phyloP scores from a whole-genome alignment of 2,113 vertebrate species.

The Elgaria multicarinata region DNA sequence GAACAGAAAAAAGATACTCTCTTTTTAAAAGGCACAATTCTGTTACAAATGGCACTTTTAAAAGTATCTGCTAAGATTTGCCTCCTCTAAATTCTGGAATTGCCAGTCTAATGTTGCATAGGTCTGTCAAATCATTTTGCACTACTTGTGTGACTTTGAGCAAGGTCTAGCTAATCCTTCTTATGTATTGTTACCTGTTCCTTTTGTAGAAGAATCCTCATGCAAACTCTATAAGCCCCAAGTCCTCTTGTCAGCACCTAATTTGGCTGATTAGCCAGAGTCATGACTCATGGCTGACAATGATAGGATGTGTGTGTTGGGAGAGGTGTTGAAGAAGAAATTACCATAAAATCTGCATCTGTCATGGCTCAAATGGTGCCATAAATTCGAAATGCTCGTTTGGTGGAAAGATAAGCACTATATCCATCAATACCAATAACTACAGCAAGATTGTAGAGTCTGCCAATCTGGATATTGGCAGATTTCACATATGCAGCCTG shows the following conservation, averaged over 20 bases:
- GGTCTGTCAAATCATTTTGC: conserved; percentile 31
- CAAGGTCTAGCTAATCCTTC: conserved; percentile 46
- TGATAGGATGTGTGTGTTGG: conserved; percentile 44
- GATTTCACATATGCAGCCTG: not conserved
- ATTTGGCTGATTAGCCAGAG: conserved; percentile 53
- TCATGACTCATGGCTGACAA: conserved; percentile 67
- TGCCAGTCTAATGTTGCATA: conserved; percentile 4
- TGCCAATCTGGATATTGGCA: not conserved
- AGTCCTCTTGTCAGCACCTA: conserved; percentile 55
- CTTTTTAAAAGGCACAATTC: not conserved
- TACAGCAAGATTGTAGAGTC: not conserved
- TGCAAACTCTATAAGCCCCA: conserved; percentile 57
- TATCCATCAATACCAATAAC: not conserved
- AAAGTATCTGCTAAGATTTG: conserved; percentile 5
- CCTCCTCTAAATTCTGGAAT: conserved; percentile 30
- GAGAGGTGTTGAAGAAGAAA: conserved; percentile 60
- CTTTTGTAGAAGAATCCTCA: conserved; percentile 46
- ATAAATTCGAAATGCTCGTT: not conserved
- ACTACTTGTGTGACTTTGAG: conserved; percentile 35
- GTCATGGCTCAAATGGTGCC: not conserved
- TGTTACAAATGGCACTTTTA: not conserved
- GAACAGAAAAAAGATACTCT: not conserved
- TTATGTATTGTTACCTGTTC: conserved; percentile 50
- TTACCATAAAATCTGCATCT: conserved; percentile 22
- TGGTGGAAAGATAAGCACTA: not conserved